Evolutionary conservation across 2,113 vertebrate genomes (phyloP), one percentile per base, ranked within the genome.

Genomic region (Ondatra zibethicus): DNA sequence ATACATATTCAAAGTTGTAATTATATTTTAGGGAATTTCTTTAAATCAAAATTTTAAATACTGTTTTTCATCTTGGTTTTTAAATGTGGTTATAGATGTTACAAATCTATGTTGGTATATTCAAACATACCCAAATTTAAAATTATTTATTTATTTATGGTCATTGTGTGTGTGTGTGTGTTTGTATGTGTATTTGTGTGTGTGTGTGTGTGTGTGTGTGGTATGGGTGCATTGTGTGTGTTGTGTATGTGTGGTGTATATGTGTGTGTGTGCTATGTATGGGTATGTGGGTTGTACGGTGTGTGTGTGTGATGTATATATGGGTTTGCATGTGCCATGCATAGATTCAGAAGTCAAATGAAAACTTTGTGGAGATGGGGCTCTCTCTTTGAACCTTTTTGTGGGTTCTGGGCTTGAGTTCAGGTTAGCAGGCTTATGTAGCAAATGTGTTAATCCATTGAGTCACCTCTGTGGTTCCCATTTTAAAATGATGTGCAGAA

Each of bases 1-100:
- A 93, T 72, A 89, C 73, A 92, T 95, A 89, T 93, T 96, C 85
- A 96, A 89, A 92, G 29, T 92, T 16, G 14, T 66, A 89, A 70
- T 92, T 89, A 88, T 88, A 91, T 89, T 95, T 95, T 70, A 58
- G 66, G 58, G 45, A 27, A 19, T 11, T 61, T 68, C 94, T 88
- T 23, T n/a, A 12, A 31, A 85, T 87, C 61, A 76, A 88, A 47
- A 47, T 42, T 84, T 73, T 76, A 92, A 25, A 65, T 81, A 89
- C 2, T 68, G 27, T 55, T 80, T 31, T 93, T 81, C 47, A 39
- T 19, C 3, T 92, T 81, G 50, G 25, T 50, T 91, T 82, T 87
- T 76, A 55, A 92, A 96, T n/a, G 33, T 88, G 33, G 3, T 63
- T 90, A 13, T 21, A 82, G 58, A 68, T 42, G n/a, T 80, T 77